Base-by-base conservation (phyloP, 2,113 vertebrate genomes). In the Microtus ochrogaster region DNA sequence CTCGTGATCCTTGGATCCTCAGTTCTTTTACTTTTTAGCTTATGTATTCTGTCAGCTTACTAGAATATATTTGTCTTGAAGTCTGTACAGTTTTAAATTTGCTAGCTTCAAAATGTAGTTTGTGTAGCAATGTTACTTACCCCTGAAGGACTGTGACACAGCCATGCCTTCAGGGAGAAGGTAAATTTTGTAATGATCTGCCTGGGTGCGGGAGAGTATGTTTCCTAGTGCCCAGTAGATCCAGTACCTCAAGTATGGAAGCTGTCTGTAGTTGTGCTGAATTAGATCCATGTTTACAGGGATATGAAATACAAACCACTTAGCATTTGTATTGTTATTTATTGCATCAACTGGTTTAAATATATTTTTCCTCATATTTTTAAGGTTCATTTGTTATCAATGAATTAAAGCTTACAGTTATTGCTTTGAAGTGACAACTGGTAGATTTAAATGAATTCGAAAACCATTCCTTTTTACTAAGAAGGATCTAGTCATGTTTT, bases 111-210 rank as follows among this genome's bases (percentile, higher is more conserved):
- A 74, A 63, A 74, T 94, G 7, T 81, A 3, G 11, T 91, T 92
- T 82, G 16, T 76, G 90, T 87, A 90, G 84, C 74, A 94, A 79
- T 96, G 26, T 90, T 78, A 92, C 11, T 90, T 78, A 92, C 8
- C 52, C 47, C 36, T 89, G 58, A 58, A 84, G 66, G 89, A 66
- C 12, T 93, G 3, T 55, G 86, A 74, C 7, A 41, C 33, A 58
- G 10, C 22, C 19, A 22, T 86, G 26, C n/a, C 87, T 87, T 87
- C 49, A 52, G 87, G 12, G 89, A 91, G 86, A 85, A 76, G 21
- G 41, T 95, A n/a, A 63, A 78, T 16, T 85, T 30, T 90, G 4
- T 94, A 52, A 24, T 22, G 13, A 1, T 92, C 36, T 89, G 22
- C 58, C 52, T 86, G 16, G 44, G 44, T 90, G 24, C 86, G 19